Conservation (phyloP, 2,888 invertebrate genomes). For the Erebia ligea region DNA sequence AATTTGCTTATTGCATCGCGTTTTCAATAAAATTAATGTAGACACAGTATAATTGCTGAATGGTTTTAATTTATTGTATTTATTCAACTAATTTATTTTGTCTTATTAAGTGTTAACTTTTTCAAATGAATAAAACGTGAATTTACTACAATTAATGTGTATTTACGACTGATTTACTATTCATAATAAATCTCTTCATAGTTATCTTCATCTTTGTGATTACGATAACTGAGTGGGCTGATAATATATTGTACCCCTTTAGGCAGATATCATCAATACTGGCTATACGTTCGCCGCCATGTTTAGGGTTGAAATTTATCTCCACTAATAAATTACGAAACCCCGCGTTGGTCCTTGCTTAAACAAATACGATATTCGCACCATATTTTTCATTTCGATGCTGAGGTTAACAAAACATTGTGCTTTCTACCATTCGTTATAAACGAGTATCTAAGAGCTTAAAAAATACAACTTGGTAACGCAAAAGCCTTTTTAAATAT, state of each 20-base stretch:
- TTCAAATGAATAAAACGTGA: no score
- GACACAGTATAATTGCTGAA: background rate
- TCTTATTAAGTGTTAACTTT: no score
- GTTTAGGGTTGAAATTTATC: constrained; percentile 71
- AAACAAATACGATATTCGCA: constrained; percentile 72
- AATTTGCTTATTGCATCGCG: background rate
- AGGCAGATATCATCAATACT: constrained; percentile 60
- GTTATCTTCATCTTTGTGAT: constrained; percentile 5
- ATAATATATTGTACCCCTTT: constrained; percentile 38
- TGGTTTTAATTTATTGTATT: background rate
- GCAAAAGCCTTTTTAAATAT: no score
- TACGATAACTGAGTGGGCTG: constrained; percentile 33
- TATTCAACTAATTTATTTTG: no score
- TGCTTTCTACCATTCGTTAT: background rate
- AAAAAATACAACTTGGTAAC: no score
- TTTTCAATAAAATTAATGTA: background rate
- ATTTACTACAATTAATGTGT: no score
- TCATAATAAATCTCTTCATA: no score
- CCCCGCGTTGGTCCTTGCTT: constrained; percentile 60
- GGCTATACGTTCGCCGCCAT: constrained; percentile 56
- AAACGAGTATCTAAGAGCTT: no score
- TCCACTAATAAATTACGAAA: constrained; percentile 69
- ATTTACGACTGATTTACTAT: no score
- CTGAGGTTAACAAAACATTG: constrained; percentile 8
- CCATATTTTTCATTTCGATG: constrained; percentile 66